Conservation (phyloP, 2,113 vertebrate genomes). For the Hydrochoerus hydrochaeris region DNA sequence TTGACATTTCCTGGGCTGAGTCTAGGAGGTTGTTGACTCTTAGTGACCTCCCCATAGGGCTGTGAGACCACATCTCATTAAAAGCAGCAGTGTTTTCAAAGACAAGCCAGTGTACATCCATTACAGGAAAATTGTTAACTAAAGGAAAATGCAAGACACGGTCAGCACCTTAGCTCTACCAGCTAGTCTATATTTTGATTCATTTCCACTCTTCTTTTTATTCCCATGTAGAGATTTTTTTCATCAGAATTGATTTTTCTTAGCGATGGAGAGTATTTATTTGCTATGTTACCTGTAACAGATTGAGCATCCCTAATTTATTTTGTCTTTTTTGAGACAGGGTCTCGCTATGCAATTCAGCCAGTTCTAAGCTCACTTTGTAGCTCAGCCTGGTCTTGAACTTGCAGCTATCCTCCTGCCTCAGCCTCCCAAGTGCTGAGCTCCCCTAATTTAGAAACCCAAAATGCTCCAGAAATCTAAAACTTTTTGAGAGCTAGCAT, state of each 20-base stretch:
- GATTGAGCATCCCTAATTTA: background rate
- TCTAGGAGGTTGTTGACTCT: background rate
- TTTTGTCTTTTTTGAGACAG: too few relatives aligned
- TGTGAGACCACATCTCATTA: background rate
- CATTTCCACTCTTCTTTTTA: slow-evolving; percentile 42
- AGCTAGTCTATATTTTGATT: background rate
- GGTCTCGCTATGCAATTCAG: too few relatives aligned
- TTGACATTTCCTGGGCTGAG: background rate
- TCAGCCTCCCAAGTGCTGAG: background rate
- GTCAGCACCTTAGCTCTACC: background rate
- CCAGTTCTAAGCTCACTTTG: too few relatives aligned
- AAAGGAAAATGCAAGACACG: background rate
- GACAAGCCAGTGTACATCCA: background rate
- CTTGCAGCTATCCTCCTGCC: too few relatives aligned
- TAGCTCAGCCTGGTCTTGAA: too few relatives aligned
- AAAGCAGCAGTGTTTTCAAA: slow-evolving; percentile 36
- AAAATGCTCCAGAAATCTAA: background rate
- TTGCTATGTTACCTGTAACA: background rate
- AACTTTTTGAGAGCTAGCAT: background rate
- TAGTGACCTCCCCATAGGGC: background rate
- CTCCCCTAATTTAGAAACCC: background rate
- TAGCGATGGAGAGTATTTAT: background rate
- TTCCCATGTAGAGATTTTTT: background rate
- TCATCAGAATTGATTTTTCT: slow-evolving; percentile 36
- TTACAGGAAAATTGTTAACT: background rate